Evolutionary conservation across 1,140 invertebrate species (phyloP).

Genomic region (Hermetia illucens): DNA sequence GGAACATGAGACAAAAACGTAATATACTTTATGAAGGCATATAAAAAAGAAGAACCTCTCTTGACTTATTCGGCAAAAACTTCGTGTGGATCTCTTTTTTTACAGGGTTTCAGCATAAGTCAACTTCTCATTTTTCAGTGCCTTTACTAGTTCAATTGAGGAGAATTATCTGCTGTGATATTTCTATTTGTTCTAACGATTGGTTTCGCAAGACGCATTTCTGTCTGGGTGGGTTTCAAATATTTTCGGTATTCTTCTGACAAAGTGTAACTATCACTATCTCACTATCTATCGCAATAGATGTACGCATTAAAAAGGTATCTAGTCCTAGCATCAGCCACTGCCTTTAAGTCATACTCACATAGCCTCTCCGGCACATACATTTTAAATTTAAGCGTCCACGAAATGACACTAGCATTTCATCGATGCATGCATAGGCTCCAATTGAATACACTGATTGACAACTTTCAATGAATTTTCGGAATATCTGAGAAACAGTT

Average conservation of each 20-base stretch:
- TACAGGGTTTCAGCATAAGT: slow-evolving; percentile 30
- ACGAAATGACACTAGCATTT: slow-evolving; percentile 27
- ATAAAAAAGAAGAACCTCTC: too few species aligned
- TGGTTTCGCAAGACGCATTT: slow-evolving; percentile 16
- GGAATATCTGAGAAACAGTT: slow-evolving; percentile 19
- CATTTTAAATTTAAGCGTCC: slow-evolving; percentile 26
- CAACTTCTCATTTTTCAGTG: slow-evolving; percentile 18
- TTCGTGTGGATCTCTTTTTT: too few species aligned
- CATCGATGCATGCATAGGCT: slow-evolving; percentile 23
- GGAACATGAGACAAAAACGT: slow-evolving; percentile 14
- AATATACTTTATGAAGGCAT: slow-evolving; percentile 11
- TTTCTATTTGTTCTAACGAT: slow-evolving; percentile 21
- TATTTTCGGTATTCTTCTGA: slow-evolving; percentile 13
- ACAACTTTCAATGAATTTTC: slow-evolving; percentile 25
- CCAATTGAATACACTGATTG: slow-evolving; percentile 16
- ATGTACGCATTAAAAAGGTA: slow-evolving; percentile 16
- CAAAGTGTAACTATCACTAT: slow-evolving; percentile 11
- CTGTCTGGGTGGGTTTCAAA: slow-evolving; percentile 13
- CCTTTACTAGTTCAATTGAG: slow-evolving; percentile 21
- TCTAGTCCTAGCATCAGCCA: slow-evolving; percentile 18
- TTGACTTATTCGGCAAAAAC: too few species aligned
- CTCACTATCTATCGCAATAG: slow-evolving; percentile 14
- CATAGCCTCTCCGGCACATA: slow-evolving; percentile 34
- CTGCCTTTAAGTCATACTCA: slow-evolving; percentile 32
- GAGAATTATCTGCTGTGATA: slow-evolving; percentile 27